Percentiles rank a stretch among this genome's conserved stretches.
These are phyloP conservation scores for Australoheros scitulus DNA, from an alignment of 2,113 vertebrate species.

Conservation along the genomic window DNA sequence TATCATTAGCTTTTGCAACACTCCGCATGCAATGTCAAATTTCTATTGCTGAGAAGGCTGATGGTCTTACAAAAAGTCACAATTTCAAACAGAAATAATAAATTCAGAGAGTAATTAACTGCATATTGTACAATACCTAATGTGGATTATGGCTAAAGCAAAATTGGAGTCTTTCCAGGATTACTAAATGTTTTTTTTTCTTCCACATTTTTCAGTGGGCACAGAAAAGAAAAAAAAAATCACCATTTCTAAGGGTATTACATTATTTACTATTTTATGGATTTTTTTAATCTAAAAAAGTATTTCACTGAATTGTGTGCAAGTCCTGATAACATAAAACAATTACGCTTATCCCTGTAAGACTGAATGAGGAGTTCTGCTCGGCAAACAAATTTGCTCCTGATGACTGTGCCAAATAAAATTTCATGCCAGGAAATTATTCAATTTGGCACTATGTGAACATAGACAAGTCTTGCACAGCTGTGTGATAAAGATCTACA, in stretches of 20 bases:
- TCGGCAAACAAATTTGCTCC: constrained; percentile 3
- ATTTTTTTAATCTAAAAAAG: background rate
- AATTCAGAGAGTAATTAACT: constrained; percentile 21
- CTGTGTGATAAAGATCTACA: constrained; percentile 3
- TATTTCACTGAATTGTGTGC: background rate
- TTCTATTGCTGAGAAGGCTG: background rate
- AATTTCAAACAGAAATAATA: background rate
- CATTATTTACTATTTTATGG: background rate
- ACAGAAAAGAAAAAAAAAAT: background rate
- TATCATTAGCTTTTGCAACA: constrained; percentile 12
- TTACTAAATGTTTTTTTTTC: background rate
- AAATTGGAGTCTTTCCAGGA: constrained; percentile 1
- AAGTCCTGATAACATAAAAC: background rate
- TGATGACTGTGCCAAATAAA: constrained; percentile 18
- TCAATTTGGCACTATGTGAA: constrained; percentile 1
- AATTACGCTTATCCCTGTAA: constrained; percentile 9
- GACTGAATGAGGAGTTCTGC: constrained; percentile 13
- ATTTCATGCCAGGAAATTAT: constrained; percentile 18
- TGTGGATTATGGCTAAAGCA: background rate
- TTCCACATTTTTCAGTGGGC: background rate
- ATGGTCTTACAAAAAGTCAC: background rate
- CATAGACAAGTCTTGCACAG: constrained; percentile 10
- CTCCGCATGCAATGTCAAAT: background rate
- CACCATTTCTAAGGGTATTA: background rate
- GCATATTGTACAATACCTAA: constrained; percentile 15